These are phyloP conservation scores for Ophion costatus DNA, from an alignment of 2,888 invertebrate genomes.

Conservation along the genomic window DNA sequence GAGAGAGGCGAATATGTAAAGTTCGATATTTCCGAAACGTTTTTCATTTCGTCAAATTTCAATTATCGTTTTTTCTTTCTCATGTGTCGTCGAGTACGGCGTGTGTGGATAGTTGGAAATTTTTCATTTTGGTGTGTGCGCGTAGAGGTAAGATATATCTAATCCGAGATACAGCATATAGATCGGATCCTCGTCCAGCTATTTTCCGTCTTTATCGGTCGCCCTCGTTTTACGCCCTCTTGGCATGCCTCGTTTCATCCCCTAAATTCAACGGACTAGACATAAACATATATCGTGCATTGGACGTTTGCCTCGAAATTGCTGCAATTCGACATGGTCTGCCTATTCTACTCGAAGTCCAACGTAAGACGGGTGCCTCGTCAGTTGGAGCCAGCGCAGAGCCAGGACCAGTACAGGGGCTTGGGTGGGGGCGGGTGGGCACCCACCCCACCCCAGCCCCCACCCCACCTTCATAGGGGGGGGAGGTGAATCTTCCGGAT, in stretches of 20 bases:
- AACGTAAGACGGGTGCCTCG: conserved; percentile 65
- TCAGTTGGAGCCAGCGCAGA: not conserved
- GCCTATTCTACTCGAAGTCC: conserved; percentile 44
- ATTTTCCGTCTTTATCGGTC: conserved; percentile 32
- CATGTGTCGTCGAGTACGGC: not conserved
- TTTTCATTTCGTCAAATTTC: conserved; percentile 2
- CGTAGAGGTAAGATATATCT: too few species aligned
- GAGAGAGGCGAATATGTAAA: too few species aligned
- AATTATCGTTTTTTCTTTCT: conserved; percentile 26
- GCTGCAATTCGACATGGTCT: conserved; percentile 11
- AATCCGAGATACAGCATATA: not conserved
- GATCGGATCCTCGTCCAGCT: conserved; percentile 20
- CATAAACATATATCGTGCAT: conserved; percentile 9
- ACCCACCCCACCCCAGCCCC: too few species aligned
- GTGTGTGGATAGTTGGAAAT: conserved; percentile 7
- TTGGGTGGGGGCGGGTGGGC: not conserved
- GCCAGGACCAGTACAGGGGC: not conserved
- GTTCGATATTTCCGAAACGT: too few species aligned
- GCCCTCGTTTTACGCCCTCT: not conserved
- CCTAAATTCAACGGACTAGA: conserved; percentile 9
- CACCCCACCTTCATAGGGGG: not conserved
- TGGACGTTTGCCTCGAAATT: conserved; percentile 40
- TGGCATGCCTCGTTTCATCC: conserved; percentile 26
- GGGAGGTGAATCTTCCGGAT: conserved; percentile 73
- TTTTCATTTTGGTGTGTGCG: conserved; percentile 3